Evolutionary conservation across 2,113 vertebrate genomes (phyloP).

Genomic region (Bettongia penicillata): DNA sequence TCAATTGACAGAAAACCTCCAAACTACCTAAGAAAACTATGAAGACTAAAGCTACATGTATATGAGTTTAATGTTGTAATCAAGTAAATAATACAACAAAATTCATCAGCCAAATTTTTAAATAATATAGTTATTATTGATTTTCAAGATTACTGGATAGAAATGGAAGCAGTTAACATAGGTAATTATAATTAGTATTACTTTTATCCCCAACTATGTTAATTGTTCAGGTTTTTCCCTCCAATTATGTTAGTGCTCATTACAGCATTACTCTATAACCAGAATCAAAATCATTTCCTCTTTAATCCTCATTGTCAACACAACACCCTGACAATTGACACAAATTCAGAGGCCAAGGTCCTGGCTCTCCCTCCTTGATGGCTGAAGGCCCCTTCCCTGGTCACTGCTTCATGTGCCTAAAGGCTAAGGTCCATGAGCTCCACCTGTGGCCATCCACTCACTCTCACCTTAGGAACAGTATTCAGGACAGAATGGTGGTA

Average conservation of each 20-base stretch:
- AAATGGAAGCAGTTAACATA: neutral
- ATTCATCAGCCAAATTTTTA: constrained; percentile 7
- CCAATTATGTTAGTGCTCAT: neutral
- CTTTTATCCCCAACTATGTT: neutral
- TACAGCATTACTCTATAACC: neutral
- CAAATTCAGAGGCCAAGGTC: neutral
- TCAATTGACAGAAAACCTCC: neutral
- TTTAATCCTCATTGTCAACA: neutral
- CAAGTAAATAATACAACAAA: neutral
- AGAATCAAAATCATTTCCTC: neutral
- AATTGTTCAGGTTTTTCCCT: neutral
- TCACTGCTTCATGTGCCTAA: neutral
- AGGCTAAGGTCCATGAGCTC: neutral
- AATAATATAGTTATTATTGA: neutral
- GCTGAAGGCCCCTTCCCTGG: neutral
- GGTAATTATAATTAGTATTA: neutral
- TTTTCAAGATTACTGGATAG: neutral
- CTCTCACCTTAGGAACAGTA: neutral
- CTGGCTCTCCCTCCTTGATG: neutral
- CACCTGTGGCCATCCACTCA: neutral
- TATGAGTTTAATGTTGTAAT: neutral
- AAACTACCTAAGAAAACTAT: neutral
- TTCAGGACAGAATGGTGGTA: neutral
- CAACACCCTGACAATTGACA: neutral
- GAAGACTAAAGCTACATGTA: neutral